phyloP scores from a whole-genome alignment of 2,797 vertebrate genomes.

The Ctenochaetus hawaiiensis region DNA sequence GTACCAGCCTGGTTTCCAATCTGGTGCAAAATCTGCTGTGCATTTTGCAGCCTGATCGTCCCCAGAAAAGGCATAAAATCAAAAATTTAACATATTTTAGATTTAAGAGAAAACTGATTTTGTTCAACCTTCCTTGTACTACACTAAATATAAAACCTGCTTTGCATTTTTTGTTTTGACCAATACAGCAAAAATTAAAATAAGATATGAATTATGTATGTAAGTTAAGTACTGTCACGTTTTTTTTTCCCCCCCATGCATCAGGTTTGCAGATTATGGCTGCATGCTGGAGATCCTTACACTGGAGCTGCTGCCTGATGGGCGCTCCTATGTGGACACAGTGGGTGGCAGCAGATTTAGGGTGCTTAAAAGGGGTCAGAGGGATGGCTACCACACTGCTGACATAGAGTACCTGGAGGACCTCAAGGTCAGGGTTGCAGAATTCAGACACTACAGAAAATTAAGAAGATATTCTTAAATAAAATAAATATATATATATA shows the following conservation, averaged over 20 bases:
- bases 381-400: slow-evolving; percentile 93
- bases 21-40: slow-evolving; percentile 36
- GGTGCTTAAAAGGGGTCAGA: slow-evolving; percentile 88
- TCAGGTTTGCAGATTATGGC: slow-evolving; percentile 92
- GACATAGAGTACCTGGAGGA: slow-evolving; percentile 93
- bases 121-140: not conserved
- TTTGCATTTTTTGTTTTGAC: not conserved
- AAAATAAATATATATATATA: no score
- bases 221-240: no score
- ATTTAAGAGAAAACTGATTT: not conserved
- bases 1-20: slow-evolving; percentile 41
- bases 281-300: slow-evolving; percentile 91
- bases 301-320: slow-evolving; percentile 88
- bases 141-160: not conserved
- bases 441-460: not conserved
- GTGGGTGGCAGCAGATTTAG: slow-evolving; percentile 89
- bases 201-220: no score
- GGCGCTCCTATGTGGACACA: slow-evolving; percentile 90
- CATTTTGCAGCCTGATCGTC: not conserved
- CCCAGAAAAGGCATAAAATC: no score
- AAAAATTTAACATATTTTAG: not conserved
- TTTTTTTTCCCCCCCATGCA: not conserved
- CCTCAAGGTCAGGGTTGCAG: slow-evolving; percentile 82
- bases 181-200: not conserved
- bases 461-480: not conserved